Base-by-base conservation (phyloP, 2,797 vertebrate genomes). In the Hippopotamyrus pictus region DNA sequence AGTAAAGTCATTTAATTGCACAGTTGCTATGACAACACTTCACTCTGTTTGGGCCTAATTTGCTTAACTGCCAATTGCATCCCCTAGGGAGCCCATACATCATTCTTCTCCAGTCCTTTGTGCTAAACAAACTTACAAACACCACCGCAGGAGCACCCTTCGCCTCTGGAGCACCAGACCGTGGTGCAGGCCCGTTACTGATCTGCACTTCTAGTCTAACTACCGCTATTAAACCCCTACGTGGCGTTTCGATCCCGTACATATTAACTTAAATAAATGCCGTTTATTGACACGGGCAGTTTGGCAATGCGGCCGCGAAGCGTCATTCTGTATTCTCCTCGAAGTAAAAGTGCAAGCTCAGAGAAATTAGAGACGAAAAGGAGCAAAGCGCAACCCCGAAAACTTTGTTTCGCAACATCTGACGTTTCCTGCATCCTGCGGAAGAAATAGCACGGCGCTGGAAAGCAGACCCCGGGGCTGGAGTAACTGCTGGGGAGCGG, bases 41-140 rank as follows among this genome's bases (percentile, higher is more conserved):
- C 94, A 95, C 95, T 97, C 96, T 95, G 96, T 97, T 96, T 97
- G 96, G 95, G 95, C 95, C 96, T 96, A 96, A 97, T 97, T 96
- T 96, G 95, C 96, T 96, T 96, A 96, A 95, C 95, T 96, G 96
- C 95, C 95, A 95, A 95, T 89, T 92, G 92, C 93, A 93, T 96
- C 96, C 95, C 95, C 89, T 92, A 95, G 96, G 95, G 93, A 93
- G 91, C 90, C 54, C 69, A 90, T 91, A 91, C 90, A 91, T 91
- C 89, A 90, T 92, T 92, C 90, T 91, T 92, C 89, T 89, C 17
- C 89, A 90, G 91, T 92, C 90, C 90, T 92, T 92, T 91, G 90
- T 89, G 91, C 90, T 90, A 91, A 91, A 92, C 91, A 90, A 92
- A 91, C 91, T 90, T 89, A 87, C 85, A 88, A 89, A 89, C 85